Conservation (phyloP, 2,797 vertebrate species). For the Menidia menidia region DNA sequence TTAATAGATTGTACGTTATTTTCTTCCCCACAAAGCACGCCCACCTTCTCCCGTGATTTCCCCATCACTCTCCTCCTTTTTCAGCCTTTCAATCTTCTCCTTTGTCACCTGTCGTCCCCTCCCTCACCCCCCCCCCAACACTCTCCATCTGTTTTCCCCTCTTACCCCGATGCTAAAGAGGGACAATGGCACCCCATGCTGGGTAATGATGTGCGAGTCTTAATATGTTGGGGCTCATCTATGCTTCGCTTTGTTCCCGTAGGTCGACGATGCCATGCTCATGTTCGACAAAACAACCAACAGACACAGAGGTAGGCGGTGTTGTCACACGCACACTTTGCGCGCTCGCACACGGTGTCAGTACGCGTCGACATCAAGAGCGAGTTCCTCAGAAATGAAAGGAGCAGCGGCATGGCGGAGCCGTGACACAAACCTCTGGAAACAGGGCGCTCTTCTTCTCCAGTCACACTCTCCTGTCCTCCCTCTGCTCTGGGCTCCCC, state of each 20-base stretch:
- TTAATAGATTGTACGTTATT: conserved; percentile 58
- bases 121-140: conserved; percentile 56
- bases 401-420: conserved; percentile 28
- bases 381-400: conserved; percentile 19
- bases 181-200: conserved; percentile 83
- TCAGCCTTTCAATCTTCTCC: conserved; percentile 54
- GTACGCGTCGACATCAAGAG: conserved; percentile 14
- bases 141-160: conserved; percentile 81
- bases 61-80: conserved; percentile 31
- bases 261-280: conserved; percentile 99
- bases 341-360: conserved; percentile 27
- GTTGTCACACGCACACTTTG: neutral
- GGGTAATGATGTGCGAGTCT: conserved; percentile 69
- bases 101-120: conserved; percentile 76
- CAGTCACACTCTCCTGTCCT: conserved; percentile 31
- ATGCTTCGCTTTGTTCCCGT: conserved; percentile 77
- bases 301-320: conserved; percentile 92
- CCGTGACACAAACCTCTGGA: conserved; percentile 19
- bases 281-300: conserved; percentile 99
- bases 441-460: conserved; percentile 1
- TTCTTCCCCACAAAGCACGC: conserved; percentile 37
- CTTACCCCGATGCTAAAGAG: conserved; percentile 70
- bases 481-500: conserved; percentile 1
- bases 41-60: conserved; percentile 22
- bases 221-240: conserved; percentile 67